Base-by-base conservation (phyloP, 2,888 invertebrate genomes). In the Ligdia adustata region DNA sequence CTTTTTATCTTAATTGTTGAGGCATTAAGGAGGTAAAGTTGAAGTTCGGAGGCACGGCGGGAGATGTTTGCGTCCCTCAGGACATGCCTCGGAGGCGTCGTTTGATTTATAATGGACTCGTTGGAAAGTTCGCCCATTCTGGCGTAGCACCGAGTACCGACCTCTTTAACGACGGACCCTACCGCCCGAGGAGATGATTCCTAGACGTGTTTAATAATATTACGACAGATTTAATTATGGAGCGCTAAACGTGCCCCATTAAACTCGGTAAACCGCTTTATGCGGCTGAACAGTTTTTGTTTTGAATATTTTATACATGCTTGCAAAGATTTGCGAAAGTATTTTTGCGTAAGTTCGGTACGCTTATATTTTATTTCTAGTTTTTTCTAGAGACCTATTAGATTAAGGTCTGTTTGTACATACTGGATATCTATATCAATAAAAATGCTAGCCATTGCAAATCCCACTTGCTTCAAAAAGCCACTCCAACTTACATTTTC, bases 61-160 rank as follows among this genome's bases (percentile, higher is more conserved):
- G 82, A 82, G 84, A 82, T 76, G 83, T 72, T 70, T 70, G 70
- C 80, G 82, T 86, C 89, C 89, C 89, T 86, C 82, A 85, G 83
- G 90, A 89, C 79, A 86, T 87, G 88, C 82, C 89, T 82, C 70
- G 79, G 72, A 87, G 89, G 88, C 89, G 83, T 88, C 89, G 83
- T 89, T 89, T 89, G 90, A 90, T 90, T 90, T 90, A 90, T 90
- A 90, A 90, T 90, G 89, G 90, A 89, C 87, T 88, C 85, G 87
- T 85, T 81, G 87, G 79, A 84, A 90, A 90, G 82, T 90, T 90
- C 83, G 78, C 81, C 89, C 88, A 89, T 90, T 89, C 82, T 80
- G 47, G 39, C 78, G 72, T 75, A 76, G 77, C 80, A 72, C 79
- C 78, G 78, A 76, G 77, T 79, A 72, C 79, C 78, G 78, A 85